These are phyloP conservation scores for Odontomyia ornata DNA, from an alignment of 2,888 invertebrate species.

Conservation along the genomic window DNA sequence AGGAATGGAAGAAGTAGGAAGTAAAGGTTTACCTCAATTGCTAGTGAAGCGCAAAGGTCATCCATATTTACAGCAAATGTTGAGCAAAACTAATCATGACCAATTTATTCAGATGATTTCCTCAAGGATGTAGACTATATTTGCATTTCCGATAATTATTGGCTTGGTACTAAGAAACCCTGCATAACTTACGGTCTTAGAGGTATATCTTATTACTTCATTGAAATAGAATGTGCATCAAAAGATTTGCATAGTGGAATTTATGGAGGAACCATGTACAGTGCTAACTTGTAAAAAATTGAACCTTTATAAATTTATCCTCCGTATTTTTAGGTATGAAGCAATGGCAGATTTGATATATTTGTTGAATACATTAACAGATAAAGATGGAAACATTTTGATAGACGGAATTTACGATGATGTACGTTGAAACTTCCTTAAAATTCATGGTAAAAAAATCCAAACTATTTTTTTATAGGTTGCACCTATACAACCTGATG, in stretches of 20 bases:
- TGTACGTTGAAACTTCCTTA: constrained; percentile 65
- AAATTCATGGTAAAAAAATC: not conserved
- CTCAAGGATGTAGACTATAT: constrained; percentile 88
- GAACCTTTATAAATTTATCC: not conserved
- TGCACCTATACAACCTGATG: constrained; percentile 71
- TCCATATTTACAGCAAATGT: not conserved
- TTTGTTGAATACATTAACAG: constrained; percentile 83
- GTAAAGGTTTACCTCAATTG: constrained; percentile 91
- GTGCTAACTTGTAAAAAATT: not conserved
- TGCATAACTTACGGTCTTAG: constrained; percentile 96
- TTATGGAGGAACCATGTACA: constrained; percentile 92
- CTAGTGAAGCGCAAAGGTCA: constrained; percentile 70
- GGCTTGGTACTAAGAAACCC: constrained; percentile 96
- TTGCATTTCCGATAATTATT: constrained; percentile 98
- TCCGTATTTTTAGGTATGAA: constrained; percentile 70
- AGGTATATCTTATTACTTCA: constrained; percentile 89
- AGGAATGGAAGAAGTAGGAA: constrained; percentile 98
- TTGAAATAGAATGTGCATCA: constrained; percentile 86
- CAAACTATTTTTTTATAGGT: constrained; percentile 65
- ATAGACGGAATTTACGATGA: constrained; percentile 85
- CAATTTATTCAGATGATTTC: constrained; percentile 68
- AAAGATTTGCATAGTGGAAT: constrained; percentile 97
- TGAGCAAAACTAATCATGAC: too few relatives aligned
- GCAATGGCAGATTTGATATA: constrained; percentile 92
- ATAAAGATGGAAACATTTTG: constrained; percentile 86